phyloP scores from a whole-genome alignment of 2,888 invertebrate species.

The Tenthredo mesomela region DNA sequence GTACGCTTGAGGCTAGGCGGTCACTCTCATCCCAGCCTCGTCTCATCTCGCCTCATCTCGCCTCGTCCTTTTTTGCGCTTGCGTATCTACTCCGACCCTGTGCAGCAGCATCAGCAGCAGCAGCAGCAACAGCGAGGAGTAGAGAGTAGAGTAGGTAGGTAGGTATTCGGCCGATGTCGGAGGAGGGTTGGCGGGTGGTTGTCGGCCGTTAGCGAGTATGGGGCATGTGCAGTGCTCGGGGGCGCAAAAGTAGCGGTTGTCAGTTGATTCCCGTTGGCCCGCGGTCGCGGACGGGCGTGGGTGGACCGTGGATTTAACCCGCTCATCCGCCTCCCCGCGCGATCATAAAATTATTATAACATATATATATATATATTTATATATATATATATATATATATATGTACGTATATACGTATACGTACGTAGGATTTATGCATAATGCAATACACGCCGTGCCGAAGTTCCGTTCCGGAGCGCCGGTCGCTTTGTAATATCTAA shows the following conservation, averaged over 20 bases:
- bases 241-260: constrained; percentile 69
- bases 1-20: neutral
- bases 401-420: neutral
- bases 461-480: neutral
- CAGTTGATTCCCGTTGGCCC: constrained; percentile 76
- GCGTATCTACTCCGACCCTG: constrained; percentile 48
- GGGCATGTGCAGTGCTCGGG: constrained; percentile 58
- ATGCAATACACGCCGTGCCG: neutral
- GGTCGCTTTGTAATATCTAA: neutral
- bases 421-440: neutral
- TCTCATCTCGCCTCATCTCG: neutral
- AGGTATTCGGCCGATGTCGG: constrained; percentile 57
- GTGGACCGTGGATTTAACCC: constrained; percentile 54
- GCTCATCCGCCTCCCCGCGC: constrained; percentile 43
- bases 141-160: constrained; percentile 6
- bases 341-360: constrained; percentile 3
- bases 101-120: neutral
- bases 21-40: neutral
- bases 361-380: too few relatives aligned
- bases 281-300: constrained; percentile 76
- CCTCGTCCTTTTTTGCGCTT: constrained; percentile 22
- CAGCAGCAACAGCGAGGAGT: neutral
- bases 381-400: too few relatives aligned
- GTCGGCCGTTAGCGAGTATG: constrained; percentile 56
- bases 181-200: constrained; percentile 66